Evolutionary conservation across 1,140 invertebrate species (phyloP).

Genomic region (Musca vetustissima): DNA sequence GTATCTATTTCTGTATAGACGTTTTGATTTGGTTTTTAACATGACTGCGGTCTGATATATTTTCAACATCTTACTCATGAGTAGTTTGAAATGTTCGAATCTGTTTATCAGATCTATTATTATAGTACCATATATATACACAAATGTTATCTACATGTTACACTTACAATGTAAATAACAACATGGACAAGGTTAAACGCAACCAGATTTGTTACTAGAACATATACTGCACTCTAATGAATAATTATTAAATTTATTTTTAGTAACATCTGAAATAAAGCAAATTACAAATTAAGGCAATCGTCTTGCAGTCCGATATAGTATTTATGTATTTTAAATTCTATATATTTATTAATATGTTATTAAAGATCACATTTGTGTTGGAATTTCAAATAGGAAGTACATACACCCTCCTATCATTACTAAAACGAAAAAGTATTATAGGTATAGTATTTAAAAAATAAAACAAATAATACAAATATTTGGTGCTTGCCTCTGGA

Average conservation of each 20-base stretch:
- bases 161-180: no score
- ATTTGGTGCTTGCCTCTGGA: slow-evolving; percentile 9
- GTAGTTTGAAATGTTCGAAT: no score
- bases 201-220: no score
- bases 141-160: no score
- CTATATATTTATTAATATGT: slow-evolving; percentile 1
- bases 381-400: neutral
- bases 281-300: neutral
- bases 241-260: neutral
- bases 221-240: no score
- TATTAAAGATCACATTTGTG: slow-evolving; percentile 3
- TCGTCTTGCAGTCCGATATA: neutral
- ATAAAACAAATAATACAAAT: slow-evolving; percentile 5
- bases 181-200: no score
- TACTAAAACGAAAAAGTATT: neutral
- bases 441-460: neutral
- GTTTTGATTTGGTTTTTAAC: no score
- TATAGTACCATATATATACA: no score
- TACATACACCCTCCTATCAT: neutral
- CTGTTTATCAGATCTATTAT: no score
- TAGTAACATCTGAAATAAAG: neutral
- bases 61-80: no score
- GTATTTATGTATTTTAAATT: neutral
- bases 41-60: no score
- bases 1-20: no score